phyloP scores from a whole-genome alignment of 2,113 vertebrate species.

The Thryonomys swinderianus region DNA sequence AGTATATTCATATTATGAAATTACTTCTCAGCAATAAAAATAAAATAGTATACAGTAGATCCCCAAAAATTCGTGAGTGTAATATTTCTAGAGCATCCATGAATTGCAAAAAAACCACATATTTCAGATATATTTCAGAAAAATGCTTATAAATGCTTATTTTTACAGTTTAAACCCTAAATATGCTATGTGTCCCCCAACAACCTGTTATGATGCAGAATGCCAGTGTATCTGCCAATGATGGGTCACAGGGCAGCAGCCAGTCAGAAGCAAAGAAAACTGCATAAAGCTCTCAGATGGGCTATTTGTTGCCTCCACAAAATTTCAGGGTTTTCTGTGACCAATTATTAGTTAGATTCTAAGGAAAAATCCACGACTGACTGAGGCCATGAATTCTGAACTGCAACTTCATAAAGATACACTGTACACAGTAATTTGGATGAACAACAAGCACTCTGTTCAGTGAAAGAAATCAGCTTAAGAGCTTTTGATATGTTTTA shows the following conservation, averaged over 20 bases:
- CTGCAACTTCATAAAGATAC: background rate
- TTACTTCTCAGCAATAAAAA: slow-evolving; percentile 1
- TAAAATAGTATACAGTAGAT: background rate
- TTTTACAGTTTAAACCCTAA: background rate
- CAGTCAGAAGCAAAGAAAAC: background rate
- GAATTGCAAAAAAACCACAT: background rate
- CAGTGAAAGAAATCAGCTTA: background rate
- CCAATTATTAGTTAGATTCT: background rate
- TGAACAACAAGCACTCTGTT: background rate
- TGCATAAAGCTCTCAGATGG: background rate
- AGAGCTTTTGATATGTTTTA: slow-evolving; percentile 15
- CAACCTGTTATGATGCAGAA: background rate
- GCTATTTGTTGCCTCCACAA: background rate
- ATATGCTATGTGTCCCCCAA: background rate
- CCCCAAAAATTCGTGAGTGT: background rate
- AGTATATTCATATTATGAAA: background rate
- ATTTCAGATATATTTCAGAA: background rate
- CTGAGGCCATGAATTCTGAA: background rate
- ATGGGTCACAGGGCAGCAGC: background rate
- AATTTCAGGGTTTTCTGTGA: background rate
- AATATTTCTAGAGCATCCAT: background rate
- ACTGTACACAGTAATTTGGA: background rate
- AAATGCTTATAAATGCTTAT: background rate
- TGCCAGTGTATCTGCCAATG: background rate
- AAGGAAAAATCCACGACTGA: background rate